phyloP scores from a whole-genome alignment of 2,113 vertebrate genomes.

The Ia io region DNA sequence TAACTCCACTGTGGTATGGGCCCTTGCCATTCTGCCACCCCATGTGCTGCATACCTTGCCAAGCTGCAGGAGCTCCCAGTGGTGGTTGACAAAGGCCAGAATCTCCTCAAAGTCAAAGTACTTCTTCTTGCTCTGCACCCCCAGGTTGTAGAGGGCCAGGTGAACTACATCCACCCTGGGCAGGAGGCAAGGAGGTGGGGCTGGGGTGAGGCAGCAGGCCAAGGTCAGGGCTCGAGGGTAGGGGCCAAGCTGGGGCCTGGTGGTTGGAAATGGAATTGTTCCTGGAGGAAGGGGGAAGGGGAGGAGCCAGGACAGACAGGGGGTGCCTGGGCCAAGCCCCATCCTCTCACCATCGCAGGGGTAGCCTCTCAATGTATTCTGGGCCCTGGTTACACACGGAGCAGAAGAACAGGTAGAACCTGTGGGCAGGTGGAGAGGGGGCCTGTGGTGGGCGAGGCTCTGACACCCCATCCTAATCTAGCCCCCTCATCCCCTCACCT shows the following conservation, averaged over 20 bases:
- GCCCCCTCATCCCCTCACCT: not conserved
- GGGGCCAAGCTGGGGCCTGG: not conserved
- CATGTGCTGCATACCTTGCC: slow-evolving; percentile 86
- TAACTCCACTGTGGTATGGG: too few species aligned
- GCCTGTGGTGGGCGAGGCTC: not conserved
- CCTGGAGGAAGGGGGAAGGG: not conserved
- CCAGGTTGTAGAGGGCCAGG: slow-evolving; percentile 95
- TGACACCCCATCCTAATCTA: not conserved
- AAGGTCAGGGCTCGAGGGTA: not conserved
- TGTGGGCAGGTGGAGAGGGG: slow-evolving; percentile 63
- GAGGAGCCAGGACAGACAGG: not conserved
- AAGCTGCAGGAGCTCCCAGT: slow-evolving; percentile 95
- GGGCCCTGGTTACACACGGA: slow-evolving; percentile 94
- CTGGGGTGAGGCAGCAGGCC: slow-evolving; percentile 19
- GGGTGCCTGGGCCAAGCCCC: not conserved
- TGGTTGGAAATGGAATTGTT: not conserved
- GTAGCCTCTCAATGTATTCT: slow-evolving; percentile 92
- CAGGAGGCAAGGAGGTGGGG: not conserved
- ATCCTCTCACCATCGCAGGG: slow-evolving; percentile 89
- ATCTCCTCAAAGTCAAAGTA: slow-evolving; percentile 98
- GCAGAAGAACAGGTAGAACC: slow-evolving; percentile 96
- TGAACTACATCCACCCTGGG: slow-evolving; percentile 96
- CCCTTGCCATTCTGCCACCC: not conserved
- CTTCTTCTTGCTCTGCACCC: slow-evolving; percentile 96
- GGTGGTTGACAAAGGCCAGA: slow-evolving; percentile 90